These are phyloP conservation scores for Lasioglossum malachurum DNA, from an alignment of 2,888 invertebrate genomes.

Conservation along the genomic window DNA sequence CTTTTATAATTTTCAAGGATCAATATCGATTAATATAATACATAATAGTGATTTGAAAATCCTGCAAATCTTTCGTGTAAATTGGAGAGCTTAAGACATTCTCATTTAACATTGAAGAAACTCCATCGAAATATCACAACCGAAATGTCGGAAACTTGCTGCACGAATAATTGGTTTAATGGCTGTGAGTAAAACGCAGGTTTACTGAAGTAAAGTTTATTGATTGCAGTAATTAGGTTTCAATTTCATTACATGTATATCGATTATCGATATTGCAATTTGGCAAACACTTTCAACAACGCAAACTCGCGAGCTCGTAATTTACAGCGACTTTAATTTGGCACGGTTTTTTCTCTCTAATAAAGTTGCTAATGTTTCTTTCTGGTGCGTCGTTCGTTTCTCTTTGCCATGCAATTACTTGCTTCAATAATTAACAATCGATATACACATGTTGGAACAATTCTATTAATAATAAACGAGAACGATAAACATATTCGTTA, in stretches of 20 bases:
- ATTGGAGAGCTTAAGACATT: neutral
- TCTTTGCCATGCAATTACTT: neutral
- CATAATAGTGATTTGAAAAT: neutral
- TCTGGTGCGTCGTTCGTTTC: neutral
- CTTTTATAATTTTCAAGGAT: neutral
- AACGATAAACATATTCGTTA: neutral
- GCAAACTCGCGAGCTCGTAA: constrained; percentile 23
- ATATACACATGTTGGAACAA: neutral
- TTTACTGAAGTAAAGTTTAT: constrained; percentile 34
- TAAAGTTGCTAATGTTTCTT: constrained; percentile 13
- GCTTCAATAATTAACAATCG: constrained; percentile 5
- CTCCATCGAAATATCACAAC: neutral
- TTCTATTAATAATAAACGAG: neutral
- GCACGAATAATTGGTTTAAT: constrained; percentile 10
- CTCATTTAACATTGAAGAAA: neutral
- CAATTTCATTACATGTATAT: constrained; percentile 44
- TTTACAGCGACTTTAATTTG: constrained; percentile 27
- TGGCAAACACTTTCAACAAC: constrained; percentile 10
- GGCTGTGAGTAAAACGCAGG: neutral
- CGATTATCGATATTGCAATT: constrained; percentile 48
- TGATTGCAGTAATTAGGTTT: constrained; percentile 46
- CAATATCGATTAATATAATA: neutral
- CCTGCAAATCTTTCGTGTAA: neutral
- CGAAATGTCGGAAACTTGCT: neutral
- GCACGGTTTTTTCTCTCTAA: constrained; percentile 6